Evolutionary conservation across 2,797 vertebrate species (phyloP), one percentile per base, ranked within the genome.

Genomic region (Rachycentron canadum): DNA sequence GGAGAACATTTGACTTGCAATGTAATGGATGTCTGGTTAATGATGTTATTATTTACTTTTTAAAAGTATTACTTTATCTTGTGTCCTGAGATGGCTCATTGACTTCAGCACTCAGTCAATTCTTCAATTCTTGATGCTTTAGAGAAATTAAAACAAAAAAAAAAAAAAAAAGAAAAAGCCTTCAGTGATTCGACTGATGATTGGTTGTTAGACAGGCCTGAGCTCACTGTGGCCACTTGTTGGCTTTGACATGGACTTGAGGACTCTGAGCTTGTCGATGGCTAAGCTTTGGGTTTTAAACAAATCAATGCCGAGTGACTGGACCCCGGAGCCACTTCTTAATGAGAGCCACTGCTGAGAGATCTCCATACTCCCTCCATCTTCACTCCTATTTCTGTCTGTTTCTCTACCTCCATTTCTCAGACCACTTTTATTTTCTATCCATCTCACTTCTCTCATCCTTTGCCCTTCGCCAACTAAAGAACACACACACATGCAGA

Each of bases 301-400:
- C 92, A 93, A 93, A 95, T 95, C 94, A 92, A 95, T 94, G 93
- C 69, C 76, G 64, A 88, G 87, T 82, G 88, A 89, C 90, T 73
- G 78, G 81, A 86, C 86, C 85, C 84, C 28, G 63, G 77, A 92
- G 92, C 85, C 82, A 80, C 90, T 87, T 69, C 88, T 83, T 91
- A 89, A 93, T 93, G 90, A 91, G 86, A 91, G 73, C 76, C 81
- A 84, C 76, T 68, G 79, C 75, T 84, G 73, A 41, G 76, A 86
- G 72, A 88, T 79, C 82, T 69, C 72, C 66, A 41, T 52, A 50
- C 76, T 64, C 77, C 55, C 78, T 30, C 49, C 0, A 2, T 65
- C 76, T 77, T 43, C 32, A 5, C 76, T 74, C 65, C 78, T 71
- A 19, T 41, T 16, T 67, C 62, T 58, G 63, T 74, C 76, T 74